Conservation (phyloP, 2,888 invertebrate genomes). For the Eupithecia abbreviata region DNA sequence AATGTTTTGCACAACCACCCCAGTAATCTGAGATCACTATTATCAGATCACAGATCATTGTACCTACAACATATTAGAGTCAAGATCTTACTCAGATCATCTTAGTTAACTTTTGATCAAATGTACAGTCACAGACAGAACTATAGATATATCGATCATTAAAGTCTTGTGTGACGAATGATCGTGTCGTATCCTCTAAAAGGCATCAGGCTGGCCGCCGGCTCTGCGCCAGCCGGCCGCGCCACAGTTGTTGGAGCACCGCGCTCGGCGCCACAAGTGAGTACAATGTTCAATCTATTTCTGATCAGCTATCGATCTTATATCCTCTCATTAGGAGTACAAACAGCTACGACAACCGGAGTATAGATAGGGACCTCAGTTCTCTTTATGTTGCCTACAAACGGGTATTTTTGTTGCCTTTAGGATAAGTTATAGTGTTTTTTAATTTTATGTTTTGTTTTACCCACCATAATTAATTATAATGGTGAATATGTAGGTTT, state of each 20-base stretch:
- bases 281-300: constrained; percentile 23
- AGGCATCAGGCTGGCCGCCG: neutral
- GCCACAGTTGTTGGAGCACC: constrained; percentile 24
- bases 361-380: neutral
- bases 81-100: no score
- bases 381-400: neutral
- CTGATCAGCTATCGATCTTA: constrained; percentile 24
- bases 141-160: no score
- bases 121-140: no score
- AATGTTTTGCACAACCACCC: neutral
- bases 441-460: neutral
- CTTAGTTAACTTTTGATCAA: neutral
- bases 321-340: neutral
- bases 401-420: neutral
- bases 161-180: neutral
- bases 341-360: neutral
- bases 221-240: neutral
- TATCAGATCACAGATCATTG: no score
- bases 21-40: no score
- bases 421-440: neutral
- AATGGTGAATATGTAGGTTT: neutral
- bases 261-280: constrained; percentile 27
- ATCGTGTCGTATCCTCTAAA: constrained; percentile 2
- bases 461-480: neutral
- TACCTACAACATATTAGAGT: no score